phyloP scores from a whole-genome alignment of 1,140 invertebrate genomes.

The Rhagoletis zephyria region DNA sequence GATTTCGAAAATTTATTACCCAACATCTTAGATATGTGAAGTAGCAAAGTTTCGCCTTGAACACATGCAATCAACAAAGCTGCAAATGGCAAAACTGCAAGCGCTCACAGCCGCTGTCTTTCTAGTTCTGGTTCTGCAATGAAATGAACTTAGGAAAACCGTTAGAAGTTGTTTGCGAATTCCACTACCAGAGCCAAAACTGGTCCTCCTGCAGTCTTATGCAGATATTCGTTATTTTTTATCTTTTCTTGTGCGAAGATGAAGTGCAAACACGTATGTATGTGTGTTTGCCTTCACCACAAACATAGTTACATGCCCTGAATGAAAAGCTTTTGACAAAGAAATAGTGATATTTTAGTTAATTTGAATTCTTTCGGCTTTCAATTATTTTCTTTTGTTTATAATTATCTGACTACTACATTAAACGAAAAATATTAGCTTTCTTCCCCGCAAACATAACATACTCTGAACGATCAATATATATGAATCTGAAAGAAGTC shows the following conservation, averaged over 20 bases:
- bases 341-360: too few species aligned
- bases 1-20: slow-evolving; percentile 13
- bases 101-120: neutral
- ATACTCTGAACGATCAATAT: too few species aligned
- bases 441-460: too few species aligned
- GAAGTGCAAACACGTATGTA: too few species aligned
- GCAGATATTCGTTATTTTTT: neutral
- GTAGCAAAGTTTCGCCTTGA: neutral
- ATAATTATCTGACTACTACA: too few species aligned
- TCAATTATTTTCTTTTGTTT: too few species aligned
- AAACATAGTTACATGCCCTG: too few species aligned
- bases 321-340: too few species aligned
- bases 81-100: slow-evolving; percentile 6
- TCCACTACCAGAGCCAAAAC: neutral
- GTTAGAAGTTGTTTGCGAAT: neutral
- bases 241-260: neutral
- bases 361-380: too few species aligned
- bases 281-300: too few species aligned
- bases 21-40: slow-evolving; percentile 16
- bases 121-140: neutral
- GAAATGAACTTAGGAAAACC: slow-evolving; percentile 22
- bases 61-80: neutral
- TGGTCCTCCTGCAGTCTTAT: neutral
- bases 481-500: too few species aligned
- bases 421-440: too few species aligned